Percentiles rank a stretch among this genome's conserved stretches.
Conservation (phyloP, 2,888 invertebrate species). For the Nomada fucata region DNA sequence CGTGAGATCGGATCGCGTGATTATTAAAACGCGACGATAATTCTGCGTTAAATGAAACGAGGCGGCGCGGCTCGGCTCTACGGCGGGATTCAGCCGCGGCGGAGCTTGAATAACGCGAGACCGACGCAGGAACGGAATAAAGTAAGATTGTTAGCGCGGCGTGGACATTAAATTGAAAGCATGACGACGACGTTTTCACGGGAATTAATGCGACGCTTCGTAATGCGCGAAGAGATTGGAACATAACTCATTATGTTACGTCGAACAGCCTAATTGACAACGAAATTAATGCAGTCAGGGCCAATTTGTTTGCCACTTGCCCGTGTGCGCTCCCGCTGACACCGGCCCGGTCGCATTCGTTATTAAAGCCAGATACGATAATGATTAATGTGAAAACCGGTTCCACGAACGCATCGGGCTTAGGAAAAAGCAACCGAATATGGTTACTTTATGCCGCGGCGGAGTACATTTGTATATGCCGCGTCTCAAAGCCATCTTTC, state of each 20-base stretch:
- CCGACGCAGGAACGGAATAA: not conserved
- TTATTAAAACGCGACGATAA: slow-evolving; percentile 6
- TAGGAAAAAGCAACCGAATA: slow-evolving; percentile 71
- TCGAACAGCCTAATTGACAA: slow-evolving; percentile 74
- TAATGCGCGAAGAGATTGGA: slow-evolving; percentile 42
- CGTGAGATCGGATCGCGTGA: slow-evolving; percentile 12
- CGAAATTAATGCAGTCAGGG: slow-evolving; percentile 74
- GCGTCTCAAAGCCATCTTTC: slow-evolving; percentile 32
- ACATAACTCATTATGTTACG: slow-evolving; percentile 60
- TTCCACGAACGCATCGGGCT: slow-evolving; percentile 61
- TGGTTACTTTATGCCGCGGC: slow-evolving; percentile 57
- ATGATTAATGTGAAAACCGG: slow-evolving; percentile 78
- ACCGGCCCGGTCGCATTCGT: slow-evolving; percentile 65
- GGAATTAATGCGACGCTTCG: slow-evolving; percentile 30
- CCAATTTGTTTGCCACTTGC: slow-evolving; percentile 75
- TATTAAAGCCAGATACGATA: slow-evolving; percentile 74
- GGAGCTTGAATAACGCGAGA: not conserved
- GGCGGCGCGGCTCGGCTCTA: too few species aligned
- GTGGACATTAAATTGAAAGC: slow-evolving; percentile 42
- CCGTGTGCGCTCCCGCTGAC: slow-evolving; percentile 68
- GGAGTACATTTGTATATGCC: slow-evolving; percentile 62
- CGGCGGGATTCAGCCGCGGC: not conserved
- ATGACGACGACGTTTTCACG: slow-evolving; percentile 47
- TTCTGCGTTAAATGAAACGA: not conserved
- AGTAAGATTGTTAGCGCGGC: not conserved